phyloP scores from a whole-genome alignment of 1,140 invertebrate species.

The Trissolcus basalis region DNA sequence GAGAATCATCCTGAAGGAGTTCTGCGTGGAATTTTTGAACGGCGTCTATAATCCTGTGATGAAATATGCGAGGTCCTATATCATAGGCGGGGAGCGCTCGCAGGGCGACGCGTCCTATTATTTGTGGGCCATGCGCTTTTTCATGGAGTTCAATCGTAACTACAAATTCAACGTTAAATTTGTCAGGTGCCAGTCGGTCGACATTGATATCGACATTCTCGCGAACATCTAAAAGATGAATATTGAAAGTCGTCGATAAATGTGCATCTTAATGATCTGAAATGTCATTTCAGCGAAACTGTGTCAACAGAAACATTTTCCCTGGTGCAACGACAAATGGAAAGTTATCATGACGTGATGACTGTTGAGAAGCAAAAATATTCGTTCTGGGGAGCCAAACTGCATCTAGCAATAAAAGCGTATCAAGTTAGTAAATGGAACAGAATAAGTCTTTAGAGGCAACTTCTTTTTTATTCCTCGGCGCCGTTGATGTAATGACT shows the following conservation, averaged over 20 bases:
- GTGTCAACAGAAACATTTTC: conserved; percentile 93
- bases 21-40: conserved; percentile 94
- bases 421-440: conserved; percentile 78
- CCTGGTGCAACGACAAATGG: conserved; percentile 93
- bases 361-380: conserved; percentile 90
- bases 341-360: conserved; percentile 92
- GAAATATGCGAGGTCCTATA: conserved; percentile 82
- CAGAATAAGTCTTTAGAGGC: conserved; percentile 23
- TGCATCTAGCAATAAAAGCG: conserved; percentile 87
- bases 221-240: too few relatives aligned
- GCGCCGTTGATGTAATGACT: conserved; percentile 39
- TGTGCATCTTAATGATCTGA: not conserved
- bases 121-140: conserved; percentile 95
- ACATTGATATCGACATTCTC: not conserved
- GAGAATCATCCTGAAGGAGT: conserved; percentile 92
- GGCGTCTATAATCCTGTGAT: conserved; percentile 95
- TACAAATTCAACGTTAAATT: conserved; percentile 90
- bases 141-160: conserved; percentile 97
- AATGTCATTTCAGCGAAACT: conserved; percentile 83
- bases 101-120: conserved; percentile 94
- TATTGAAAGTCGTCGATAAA: not conserved
- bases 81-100: conserved; percentile 65
- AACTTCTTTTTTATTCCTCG: conserved; percentile 3
- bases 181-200: conserved; percentile 81
- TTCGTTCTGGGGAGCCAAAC: conserved; percentile 86